phyloP scores from a whole-genome alignment of 2,797 vertebrate genomes.

The Falco cherrug region DNA sequence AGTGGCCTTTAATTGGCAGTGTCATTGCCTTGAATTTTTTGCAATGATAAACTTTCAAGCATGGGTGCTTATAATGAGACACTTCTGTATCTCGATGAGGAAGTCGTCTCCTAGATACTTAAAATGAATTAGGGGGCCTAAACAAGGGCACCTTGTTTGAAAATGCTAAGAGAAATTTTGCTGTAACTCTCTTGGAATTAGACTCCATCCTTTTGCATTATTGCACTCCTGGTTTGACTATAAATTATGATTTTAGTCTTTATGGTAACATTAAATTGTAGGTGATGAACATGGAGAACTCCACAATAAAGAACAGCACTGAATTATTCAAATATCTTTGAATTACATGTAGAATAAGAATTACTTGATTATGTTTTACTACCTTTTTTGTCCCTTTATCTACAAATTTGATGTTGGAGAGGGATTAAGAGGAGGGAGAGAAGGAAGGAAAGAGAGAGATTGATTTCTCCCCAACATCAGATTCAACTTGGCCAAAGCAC shows the following conservation, averaged over 20 bases:
- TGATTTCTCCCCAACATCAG: background rate
- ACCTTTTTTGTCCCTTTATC: background rate
- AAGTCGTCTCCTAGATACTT: background rate
- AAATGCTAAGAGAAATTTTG: slow-evolving; percentile 11
- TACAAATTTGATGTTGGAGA: background rate
- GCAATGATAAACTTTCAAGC: background rate
- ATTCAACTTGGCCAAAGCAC: background rate
- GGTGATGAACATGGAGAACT: slow-evolving; percentile 17
- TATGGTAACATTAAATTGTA: slow-evolving; percentile 16
- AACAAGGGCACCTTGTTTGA: background rate
- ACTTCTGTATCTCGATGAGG: background rate
- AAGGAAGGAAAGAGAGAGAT: background rate
- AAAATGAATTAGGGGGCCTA: background rate
- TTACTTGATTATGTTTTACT: slow-evolving; percentile 30
- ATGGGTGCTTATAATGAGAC: background rate
- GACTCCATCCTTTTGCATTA: background rate
- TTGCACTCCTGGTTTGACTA: background rate
- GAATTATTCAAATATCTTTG: slow-evolving; percentile 38
- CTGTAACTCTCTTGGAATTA: slow-evolving; percentile 18
- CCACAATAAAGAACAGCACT: slow-evolving; percentile 23
- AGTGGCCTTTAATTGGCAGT: background rate
- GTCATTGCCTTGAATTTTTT: background rate
- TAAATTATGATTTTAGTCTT: slow-evolving; percentile 42
- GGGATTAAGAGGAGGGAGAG: background rate
- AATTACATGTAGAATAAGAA: slow-evolving; percentile 40